Conservation (phyloP, 2,113 vertebrate genomes). For the Alexandromys fortis region DNA sequence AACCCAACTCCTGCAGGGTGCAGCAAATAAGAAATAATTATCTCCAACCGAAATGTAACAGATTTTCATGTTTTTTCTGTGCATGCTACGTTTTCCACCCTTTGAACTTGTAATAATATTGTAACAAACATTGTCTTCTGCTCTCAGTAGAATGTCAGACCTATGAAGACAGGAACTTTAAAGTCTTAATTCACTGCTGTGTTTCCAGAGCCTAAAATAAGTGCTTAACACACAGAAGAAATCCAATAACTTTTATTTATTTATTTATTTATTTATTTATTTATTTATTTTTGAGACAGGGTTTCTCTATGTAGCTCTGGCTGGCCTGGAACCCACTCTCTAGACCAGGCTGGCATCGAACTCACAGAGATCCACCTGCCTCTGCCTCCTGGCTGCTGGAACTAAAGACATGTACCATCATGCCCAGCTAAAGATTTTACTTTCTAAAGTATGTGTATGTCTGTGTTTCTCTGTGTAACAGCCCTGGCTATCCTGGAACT, state of each 20-base stretch:
- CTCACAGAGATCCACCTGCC: background rate
- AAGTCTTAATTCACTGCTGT: background rate
- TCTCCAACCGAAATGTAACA: background rate
- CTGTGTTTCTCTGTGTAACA: background rate
- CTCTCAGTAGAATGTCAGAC: background rate
- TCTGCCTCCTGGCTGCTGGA: background rate
- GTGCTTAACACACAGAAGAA: background rate
- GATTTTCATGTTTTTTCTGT: background rate
- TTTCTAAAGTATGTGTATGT: background rate
- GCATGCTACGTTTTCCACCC: background rate
- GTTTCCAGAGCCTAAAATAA: background rate
- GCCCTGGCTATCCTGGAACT: background rate
- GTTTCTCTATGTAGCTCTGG: background rate
- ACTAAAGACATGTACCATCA: background rate
- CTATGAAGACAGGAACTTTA: background rate
- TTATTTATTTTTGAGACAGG: background rate
- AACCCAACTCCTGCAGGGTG: background rate
- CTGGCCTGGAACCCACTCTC: background rate
- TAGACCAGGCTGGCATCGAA: background rate
- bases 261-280: too few species aligned
- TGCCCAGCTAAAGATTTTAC: background rate
- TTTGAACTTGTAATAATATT: background rate
- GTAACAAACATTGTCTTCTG: background rate
- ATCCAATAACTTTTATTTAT: background rate
- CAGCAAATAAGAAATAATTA: background rate